Evolutionary conservation across 2,113 vertebrate genomes (phyloP), one percentile per base, ranked within the genome.

Genomic region (Benitochromis conjunctus): DNA sequence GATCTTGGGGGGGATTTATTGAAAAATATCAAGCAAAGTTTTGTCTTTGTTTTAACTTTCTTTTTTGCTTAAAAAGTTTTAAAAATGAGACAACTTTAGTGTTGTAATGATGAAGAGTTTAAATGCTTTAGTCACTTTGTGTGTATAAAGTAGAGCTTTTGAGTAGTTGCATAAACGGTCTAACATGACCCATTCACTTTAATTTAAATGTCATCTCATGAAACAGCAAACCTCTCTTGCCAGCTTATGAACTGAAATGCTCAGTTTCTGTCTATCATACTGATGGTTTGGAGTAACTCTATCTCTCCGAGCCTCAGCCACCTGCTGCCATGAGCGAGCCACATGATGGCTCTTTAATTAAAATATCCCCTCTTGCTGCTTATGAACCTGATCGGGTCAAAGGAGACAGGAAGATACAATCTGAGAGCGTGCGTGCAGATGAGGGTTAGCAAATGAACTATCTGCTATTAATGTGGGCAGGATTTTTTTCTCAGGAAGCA

Each of bases 291-390:
- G 56, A 21, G 83, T 69, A 83, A 88, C 77, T 69, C 13, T 29
- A 83, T 51, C 79, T 31, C 46, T 51, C 46, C 10, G 0, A 31
- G 46, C 4, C 21, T 82, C 48, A 41, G 36, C 79, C 82, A 76
- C 86, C 82, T 80, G 85, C 85, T 85, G 82, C 71, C 81, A 55
- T 36, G 79, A 19, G 43, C 24, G 6, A 76, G 69, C 24, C 7
- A 51, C 71, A 31, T 41, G 82, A 85, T 0, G 83, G 56, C 51
- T 80, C 64, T 60, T 83, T 83, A 69, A 90, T 90, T 90, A 88
- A 90, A 88, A 80, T 12, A 53, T 46, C 38, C 51, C 4, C 41
- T 16, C 55, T 53, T 57, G 62, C 55, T 64, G 74, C 34, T 83
- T 41, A 11, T 85, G 3, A 83, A 82, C 55, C 26, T 16, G 74